Conservation (phyloP, 2,888 invertebrate genomes). For the Dioctria linearis region DNA sequence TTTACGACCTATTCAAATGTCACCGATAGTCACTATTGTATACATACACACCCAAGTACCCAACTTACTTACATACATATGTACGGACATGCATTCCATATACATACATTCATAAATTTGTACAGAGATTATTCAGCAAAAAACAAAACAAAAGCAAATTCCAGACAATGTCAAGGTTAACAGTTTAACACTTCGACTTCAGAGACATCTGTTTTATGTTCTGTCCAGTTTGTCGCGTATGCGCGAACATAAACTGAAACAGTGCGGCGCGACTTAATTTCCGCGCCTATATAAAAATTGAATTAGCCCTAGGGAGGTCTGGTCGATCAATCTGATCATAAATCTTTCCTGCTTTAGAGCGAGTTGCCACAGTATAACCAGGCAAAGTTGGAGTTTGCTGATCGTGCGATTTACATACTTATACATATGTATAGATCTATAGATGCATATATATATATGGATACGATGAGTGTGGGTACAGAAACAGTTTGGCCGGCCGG, state of each 20-base stretch:
- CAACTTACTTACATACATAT: not conserved
- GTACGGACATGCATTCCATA: not conserved
- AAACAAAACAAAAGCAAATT: constrained; percentile 28
- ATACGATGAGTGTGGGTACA: no score
- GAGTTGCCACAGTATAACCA: not conserved
- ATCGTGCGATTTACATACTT: not conserved
- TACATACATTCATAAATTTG: not conserved
- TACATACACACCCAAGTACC: no score
- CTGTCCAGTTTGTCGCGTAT: constrained; percentile 41
- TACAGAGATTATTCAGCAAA: constrained; percentile 3
- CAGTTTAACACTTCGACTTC: constrained; percentile 46
- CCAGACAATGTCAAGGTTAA: constrained; percentile 48
- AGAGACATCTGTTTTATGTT: constrained; percentile 39
- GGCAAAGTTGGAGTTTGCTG: not conserved
- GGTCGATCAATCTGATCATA: constrained; percentile 57
- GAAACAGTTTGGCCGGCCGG: not conserved
- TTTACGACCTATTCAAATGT: constrained; percentile 41
- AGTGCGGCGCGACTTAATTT: constrained; percentile 49
- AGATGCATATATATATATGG: no score
- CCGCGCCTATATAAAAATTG: constrained; percentile 57
- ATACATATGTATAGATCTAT: not conserved
- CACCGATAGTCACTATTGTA: not conserved
- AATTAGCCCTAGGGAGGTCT: constrained; percentile 67
- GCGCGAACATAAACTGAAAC: constrained; percentile 47
- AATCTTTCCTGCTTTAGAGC: constrained; percentile 35